Conservation (phyloP, 2,888 invertebrate species). For the Chesias legatella region DNA sequence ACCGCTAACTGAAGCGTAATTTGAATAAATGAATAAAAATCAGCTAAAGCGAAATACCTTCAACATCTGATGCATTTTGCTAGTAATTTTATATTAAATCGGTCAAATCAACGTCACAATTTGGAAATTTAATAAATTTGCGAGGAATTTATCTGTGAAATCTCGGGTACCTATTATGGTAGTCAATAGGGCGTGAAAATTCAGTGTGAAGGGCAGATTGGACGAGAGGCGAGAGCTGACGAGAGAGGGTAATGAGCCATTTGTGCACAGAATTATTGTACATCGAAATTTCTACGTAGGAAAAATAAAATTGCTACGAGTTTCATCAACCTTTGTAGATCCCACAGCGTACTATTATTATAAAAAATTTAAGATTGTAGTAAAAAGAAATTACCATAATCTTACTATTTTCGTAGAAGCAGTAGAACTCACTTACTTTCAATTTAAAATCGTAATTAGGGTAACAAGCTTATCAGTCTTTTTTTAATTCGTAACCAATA, state of each 20-base stretch:
- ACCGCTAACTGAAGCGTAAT: slow-evolving; percentile 18
- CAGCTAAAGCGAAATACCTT: slow-evolving; percentile 16
- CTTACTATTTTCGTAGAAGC: too few relatives aligned
- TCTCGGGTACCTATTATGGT: slow-evolving; percentile 39
- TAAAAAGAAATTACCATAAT: too few relatives aligned
- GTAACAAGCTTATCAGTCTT: too few relatives aligned
- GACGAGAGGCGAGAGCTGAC: slow-evolving; percentile 31
- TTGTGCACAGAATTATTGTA: slow-evolving; percentile 13
- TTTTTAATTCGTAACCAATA: slow-evolving; percentile 1
- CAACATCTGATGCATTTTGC: slow-evolving; percentile 20
- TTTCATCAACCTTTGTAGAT: too few relatives aligned
- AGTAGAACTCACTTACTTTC: too few relatives aligned
- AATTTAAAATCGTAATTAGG: too few relatives aligned
- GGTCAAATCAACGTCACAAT: slow-evolving; percentile 18
- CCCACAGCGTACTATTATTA: too few relatives aligned
- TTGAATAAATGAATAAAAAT: slow-evolving; percentile 29
- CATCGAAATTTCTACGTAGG: not conserved
- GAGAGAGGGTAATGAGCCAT: slow-evolving; percentile 35
- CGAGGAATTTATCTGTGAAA: slow-evolving; percentile 31
- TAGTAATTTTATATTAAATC: slow-evolving; percentile 21
- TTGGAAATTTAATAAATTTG: slow-evolving; percentile 8
- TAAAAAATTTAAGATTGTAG: too few relatives aligned
- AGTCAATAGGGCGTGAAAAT: slow-evolving; percentile 46
- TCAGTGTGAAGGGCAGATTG: slow-evolving; percentile 40
- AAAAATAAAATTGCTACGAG: not conserved